These are phyloP conservation scores for Ctenoplectra terminalis DNA, from an alignment of 1,140 invertebrate species.

Conservation along the genomic window DNA sequence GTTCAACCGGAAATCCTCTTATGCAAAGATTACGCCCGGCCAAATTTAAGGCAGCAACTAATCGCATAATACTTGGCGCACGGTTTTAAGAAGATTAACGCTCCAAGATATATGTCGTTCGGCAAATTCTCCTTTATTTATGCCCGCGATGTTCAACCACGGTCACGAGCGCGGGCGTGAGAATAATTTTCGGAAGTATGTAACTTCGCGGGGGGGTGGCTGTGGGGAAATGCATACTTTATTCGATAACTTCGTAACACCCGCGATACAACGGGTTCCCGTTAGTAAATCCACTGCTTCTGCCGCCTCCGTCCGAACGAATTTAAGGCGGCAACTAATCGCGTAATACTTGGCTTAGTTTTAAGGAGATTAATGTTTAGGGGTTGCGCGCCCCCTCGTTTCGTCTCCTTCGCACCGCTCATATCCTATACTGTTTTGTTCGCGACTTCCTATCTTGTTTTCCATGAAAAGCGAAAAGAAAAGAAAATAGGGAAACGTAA, in stretches of 20 bases:
- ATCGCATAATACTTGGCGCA: conserved; percentile 41
- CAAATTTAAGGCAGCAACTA: conserved; percentile 44
- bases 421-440: neutral
- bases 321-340: conserved; percentile 53
- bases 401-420: neutral
- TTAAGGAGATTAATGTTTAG: conserved; percentile 53
- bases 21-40: conserved; percentile 27
- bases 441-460: no score
- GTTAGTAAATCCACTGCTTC: conserved; percentile 39
- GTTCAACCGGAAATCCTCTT: conserved; percentile 22
- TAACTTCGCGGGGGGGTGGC: neutral
- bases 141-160: neutral
- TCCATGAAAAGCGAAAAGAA: no score
- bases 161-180: neutral
- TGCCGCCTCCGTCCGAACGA: conserved; percentile 32
- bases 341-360: conserved; percentile 57
- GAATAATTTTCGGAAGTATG: conserved; percentile 42
- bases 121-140: conserved; percentile 48
- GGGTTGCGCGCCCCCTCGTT: neutral
- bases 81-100: conserved; percentile 51
- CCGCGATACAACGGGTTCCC: conserved; percentile 28
- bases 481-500: no score
- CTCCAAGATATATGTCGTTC: conserved; percentile 27
- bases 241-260: conserved; percentile 51
- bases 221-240: conserved; percentile 26